Evolutionary conservation across 2,888 invertebrate genomes (phyloP), one percentile per base, ranked within the genome.

Genomic region (Helicoverpa assulta): DNA sequence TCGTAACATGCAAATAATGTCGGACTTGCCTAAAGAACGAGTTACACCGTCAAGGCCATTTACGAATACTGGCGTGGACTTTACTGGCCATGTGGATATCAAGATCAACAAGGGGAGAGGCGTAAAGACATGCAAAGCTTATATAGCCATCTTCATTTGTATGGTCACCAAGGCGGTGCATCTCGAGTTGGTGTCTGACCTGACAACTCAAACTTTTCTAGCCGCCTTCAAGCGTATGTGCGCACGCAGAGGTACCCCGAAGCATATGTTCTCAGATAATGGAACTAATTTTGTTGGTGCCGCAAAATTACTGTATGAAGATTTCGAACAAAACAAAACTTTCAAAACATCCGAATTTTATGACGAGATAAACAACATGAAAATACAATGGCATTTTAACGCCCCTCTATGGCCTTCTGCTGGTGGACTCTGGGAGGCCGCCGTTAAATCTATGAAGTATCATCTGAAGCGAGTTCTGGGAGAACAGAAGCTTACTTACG

Each of bases 91-190:
- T 33, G 55, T 72, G 8, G 68, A 72, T 19, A 33, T 72, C n/a
- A 72, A 72, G 55, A 40, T 29, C 33, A 69, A 69, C 37, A 72
- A 60, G 37, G 64, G 68, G 19, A 58, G 64, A 60, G 64, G 64
- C n/a, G 18, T 54, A 10, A 67, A 53, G 43, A 60, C 61, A 37
- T 26, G 51, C 33, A 70, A 70, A 47, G 67, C 53, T 43, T 67
- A 67, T 26, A 33, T 67, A 21, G 67, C 59, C n/a, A 12, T 67
- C 6, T 57, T 57, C 18, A 43, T 67, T 14, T 67, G 59, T 26
- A 67, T 67, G 67, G 67, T 67, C 4, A 67, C 65, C 21, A 70
- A 70, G n/a, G 63, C 67, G 8, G 56, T 71, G 21, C 71, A 71
- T 40, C 19, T 71, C 6, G 72, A 72, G 21, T 56, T 72, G 51